Evolutionary conservation across 2,888 invertebrate species (phyloP).

Genomic region (Drosophila macrothrix): DNA sequence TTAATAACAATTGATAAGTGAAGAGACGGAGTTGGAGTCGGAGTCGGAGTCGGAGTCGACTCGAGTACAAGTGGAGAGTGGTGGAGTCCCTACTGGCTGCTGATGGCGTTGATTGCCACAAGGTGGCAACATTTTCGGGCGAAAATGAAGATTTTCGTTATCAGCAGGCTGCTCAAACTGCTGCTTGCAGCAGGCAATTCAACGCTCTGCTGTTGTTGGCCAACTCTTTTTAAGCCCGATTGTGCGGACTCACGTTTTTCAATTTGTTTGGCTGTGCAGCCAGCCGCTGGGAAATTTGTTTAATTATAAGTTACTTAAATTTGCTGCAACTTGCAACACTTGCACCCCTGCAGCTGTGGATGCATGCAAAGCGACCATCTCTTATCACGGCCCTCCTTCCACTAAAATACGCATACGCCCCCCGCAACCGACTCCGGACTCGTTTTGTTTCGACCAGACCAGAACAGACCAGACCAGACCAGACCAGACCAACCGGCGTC

Average conservation of each 20-base stretch:
- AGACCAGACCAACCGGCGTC: constrained; percentile 56
- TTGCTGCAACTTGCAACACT: constrained; percentile 14
- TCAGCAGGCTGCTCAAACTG: constrained; percentile 39
- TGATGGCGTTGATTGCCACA: constrained; percentile 75
- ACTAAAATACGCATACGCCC: constrained; percentile 59
- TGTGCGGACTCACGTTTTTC: constrained; percentile 71
- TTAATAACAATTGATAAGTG: constrained; percentile 82
- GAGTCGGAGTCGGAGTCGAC: not conserved
- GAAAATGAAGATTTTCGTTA: constrained; percentile 79
- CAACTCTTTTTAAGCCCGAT: constrained; percentile 21
- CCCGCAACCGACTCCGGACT: constrained; percentile 34
- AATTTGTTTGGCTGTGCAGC: constrained; percentile 61
- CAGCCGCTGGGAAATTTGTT: constrained; percentile 54
- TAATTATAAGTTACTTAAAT: constrained; percentile 52
- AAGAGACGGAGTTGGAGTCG: constrained; percentile 1
- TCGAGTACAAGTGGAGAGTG: constrained; percentile 13
- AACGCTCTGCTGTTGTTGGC: not conserved
- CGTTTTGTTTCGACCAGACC: constrained; percentile 2
- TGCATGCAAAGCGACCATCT: constrained; percentile 49
- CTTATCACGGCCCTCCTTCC: constrained; percentile 46
- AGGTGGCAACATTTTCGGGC: constrained; percentile 79
- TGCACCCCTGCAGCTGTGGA: not conserved
- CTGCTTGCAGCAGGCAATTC: constrained; percentile 9
- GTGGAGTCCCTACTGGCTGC: constrained; percentile 48
- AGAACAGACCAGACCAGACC: constrained; percentile 29